These are phyloP conservation scores for Oligia strigilis DNA, from an alignment of 2,888 invertebrate species.

Conservation along the genomic window DNA sequence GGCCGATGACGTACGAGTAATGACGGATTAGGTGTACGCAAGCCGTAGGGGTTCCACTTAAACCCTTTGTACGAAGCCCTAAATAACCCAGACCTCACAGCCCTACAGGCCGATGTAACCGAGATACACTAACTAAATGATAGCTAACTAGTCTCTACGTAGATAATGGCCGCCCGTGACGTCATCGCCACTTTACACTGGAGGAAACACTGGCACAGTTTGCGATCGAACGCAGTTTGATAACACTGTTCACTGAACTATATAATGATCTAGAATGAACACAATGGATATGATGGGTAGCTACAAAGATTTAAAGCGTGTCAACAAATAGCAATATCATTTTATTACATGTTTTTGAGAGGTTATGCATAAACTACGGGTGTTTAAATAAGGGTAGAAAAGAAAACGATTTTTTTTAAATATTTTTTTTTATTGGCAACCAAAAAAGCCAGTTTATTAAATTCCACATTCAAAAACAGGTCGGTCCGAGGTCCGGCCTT, in stretches of 20 bases:
- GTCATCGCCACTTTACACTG: conserved; percentile 36
- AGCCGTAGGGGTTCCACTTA: background rate
- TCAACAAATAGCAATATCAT: background rate
- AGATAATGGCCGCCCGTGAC: conserved; percentile 49
- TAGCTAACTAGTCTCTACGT: conserved; percentile 40
- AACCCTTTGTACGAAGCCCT: too few relatives aligned
- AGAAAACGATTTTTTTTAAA: conserved; percentile 22
- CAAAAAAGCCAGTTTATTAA: conserved; percentile 18
- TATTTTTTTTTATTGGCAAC: background rate
- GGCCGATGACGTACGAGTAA: background rate
- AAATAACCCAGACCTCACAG: background rate
- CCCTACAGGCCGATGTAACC: conserved; percentile 35
- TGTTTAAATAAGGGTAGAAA: background rate
- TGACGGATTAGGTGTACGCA: background rate
- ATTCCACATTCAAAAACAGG: conserved; percentile 34
- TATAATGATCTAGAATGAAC: conserved; percentile 12
- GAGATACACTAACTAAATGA: conserved; percentile 50
- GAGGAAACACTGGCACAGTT: conserved; percentile 38
- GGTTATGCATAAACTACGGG: background rate
- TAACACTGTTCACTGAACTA: conserved; percentile 43
- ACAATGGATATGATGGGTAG: background rate
- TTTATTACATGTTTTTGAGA: background rate
- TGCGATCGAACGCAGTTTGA: conserved; percentile 47
- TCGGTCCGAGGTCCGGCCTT: background rate
- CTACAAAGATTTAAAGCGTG: background rate